Evolutionary conservation across 2,797 vertebrate species (phyloP).

Genomic region (Falco rusticolus): DNA sequence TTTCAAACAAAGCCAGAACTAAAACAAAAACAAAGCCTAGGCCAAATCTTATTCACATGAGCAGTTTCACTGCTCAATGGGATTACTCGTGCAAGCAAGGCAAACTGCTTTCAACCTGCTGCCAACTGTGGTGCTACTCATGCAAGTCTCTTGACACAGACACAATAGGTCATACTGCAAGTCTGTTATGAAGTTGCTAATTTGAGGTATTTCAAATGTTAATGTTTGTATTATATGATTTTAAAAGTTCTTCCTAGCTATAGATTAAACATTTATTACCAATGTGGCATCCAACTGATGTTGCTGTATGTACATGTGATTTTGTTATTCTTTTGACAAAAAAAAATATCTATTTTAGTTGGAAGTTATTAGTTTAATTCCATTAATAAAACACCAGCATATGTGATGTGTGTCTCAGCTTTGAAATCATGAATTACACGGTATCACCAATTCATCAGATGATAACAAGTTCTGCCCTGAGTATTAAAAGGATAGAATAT

Average conservation of each 20-base stretch:
- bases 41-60: constrained; percentile 47
- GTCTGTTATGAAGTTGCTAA: background rate
- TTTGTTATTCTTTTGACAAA: background rate
- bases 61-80: background rate
- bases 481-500: background rate
- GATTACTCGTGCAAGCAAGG: constrained; percentile 25
- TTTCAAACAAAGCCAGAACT: constrained; percentile 63
- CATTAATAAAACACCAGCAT: background rate
- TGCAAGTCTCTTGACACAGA: background rate
- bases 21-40: constrained; percentile 47
- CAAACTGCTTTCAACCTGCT: background rate
- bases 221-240: accelerated
- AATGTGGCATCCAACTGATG: background rate
- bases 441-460: background rate
- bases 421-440: background rate
- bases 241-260: background rate
- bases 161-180: background rate
- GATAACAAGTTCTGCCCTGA: background rate
- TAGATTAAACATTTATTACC: background rate
- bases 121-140: background rate
- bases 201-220: background rate
- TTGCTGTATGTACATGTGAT: accelerated
- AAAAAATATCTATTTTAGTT: background rate
- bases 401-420: background rate
- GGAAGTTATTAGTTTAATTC: background rate